These are phyloP conservation scores for Brachystomella parvula DNA, from an alignment of 1,140 invertebrate genomes.

Conservation along the genomic window DNA sequence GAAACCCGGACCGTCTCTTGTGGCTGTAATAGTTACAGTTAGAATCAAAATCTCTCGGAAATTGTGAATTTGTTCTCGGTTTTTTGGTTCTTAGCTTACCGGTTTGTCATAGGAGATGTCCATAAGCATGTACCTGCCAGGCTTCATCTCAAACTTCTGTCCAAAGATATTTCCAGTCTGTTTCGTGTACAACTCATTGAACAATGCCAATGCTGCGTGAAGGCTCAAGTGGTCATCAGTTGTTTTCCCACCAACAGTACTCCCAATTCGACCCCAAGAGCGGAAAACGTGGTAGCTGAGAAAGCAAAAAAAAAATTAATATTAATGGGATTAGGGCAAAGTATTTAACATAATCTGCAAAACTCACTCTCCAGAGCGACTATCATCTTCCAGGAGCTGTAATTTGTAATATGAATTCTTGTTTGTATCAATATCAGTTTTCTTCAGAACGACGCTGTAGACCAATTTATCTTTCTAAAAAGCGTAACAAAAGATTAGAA, in stretches of 20 bases:
- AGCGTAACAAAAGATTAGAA: background rate
- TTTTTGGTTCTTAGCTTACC: background rate
- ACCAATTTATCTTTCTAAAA: conserved; percentile 42
- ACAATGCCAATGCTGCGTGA: conserved; percentile 56
- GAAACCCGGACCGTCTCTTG: conserved; percentile 5
- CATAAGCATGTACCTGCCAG: conserved; percentile 75
- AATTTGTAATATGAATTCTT: conserved; percentile 95
- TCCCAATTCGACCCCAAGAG: conserved; percentile 89
- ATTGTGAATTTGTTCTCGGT: too few species aligned
- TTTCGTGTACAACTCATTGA: conserved; percentile 65
- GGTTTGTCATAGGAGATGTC: conserved; percentile 77
- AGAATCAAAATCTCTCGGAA: too few species aligned
- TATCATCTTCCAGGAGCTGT: conserved; percentile 75
- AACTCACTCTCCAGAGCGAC: conserved; percentile 51
- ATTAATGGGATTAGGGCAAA: background rate
- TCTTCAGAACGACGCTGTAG: conserved; percentile 69
- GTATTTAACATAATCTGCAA: conserved; percentile 17
- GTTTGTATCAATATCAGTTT: conserved; percentile 73
- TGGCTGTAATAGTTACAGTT: conserved; percentile 12
- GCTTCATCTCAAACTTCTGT: conserved; percentile 65
- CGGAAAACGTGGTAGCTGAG: conserved; percentile 26
- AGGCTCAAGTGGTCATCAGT: conserved; percentile 52
- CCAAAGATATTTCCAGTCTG: conserved; percentile 79
- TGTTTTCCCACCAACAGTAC: conserved; percentile 76
- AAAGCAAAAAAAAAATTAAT: conserved; percentile 13